phyloP scores from a whole-genome alignment of 2,888 invertebrate species.

The Papilio protenor region DNA sequence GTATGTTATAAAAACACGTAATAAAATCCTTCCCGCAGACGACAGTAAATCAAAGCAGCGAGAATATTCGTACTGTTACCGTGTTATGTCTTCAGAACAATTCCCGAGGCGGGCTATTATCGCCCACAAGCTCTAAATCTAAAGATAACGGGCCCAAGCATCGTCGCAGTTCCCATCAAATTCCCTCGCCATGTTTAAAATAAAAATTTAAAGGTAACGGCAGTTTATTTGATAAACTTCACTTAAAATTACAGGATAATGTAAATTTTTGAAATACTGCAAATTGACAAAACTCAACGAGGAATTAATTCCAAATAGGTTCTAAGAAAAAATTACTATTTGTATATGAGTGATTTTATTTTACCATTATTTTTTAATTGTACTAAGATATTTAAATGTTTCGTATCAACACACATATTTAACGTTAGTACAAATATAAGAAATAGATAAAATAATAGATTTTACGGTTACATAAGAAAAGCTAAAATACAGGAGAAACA shows the following conservation, averaged over 20 bases:
- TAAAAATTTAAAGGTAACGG: conserved; percentile 80
- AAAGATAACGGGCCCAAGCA: conserved; percentile 72
- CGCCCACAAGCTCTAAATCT: conserved; percentile 74
- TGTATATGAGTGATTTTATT: background rate
- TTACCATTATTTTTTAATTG: background rate
- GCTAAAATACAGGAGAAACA: conserved; percentile 22
- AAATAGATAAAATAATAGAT: conserved; percentile 4
- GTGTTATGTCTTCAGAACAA: conserved; percentile 47
- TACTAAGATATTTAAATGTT: background rate
- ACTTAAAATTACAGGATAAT: conserved; percentile 42
- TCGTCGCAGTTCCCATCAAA: conserved; percentile 78
- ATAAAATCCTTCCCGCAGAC: conserved; percentile 42
- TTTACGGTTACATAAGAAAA: conserved; percentile 12
- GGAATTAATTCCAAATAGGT: background rate
- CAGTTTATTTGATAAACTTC: conserved; percentile 65
- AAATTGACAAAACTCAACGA: background rate
- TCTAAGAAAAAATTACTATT: background rate
- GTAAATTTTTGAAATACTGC: conserved; percentile 1
- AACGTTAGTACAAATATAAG: background rate
- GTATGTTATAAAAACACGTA: conserved; percentile 10
- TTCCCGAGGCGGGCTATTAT: conserved; percentile 62
- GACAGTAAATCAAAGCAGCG: conserved; percentile 60
- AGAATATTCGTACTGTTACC: conserved; percentile 44
- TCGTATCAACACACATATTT: background rate
- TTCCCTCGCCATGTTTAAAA: conserved; percentile 84